Evolutionary conservation across 2,888 invertebrate genomes (phyloP), one percentile per base, ranked within the genome.

Genomic region (Mantis religiosa): DNA sequence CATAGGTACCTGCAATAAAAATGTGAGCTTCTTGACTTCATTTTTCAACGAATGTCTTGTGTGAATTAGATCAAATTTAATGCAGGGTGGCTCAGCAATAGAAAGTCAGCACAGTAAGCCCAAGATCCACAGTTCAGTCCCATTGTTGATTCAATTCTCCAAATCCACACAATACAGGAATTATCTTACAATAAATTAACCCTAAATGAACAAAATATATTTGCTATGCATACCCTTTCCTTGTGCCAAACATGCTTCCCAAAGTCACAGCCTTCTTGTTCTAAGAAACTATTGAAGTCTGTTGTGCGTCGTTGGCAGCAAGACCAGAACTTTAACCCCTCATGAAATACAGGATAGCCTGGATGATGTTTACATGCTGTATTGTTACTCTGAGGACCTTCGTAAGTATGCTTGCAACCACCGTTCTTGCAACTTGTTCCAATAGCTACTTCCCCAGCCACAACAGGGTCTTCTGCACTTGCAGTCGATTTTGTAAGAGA

Each of bases 271-370:
- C 99, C 99, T 87, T 95, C 96, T 94, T 99, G 99, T 88, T 96
- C 97, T 89, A 99, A 94, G 92, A 99, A 99, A 2, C 95, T 95
- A 89, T 97, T 95, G 92, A 99, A 99, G 92, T 99, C 99, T 0
- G 98, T 96, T 0, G 99, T 99, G 92, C 96, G 96, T 92, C 96
- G 97, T 91, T 97, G 96, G 92, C 99, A 99, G 92, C 99, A 99
- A 0, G 98, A 97, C 99, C 99, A 99, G 93, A 96, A 99, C 93
- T 99, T 99, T 92, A 99, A 94, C 0, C 99, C 99, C 94, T 99
- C 99, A 92, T 99, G 99, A 93, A 99, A 99, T 87, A 99, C 95
- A 0, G 99, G 98, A 82, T 95, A 95, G 0, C 99, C 99, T 0
- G 98, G 96, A 94, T 99, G 99, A 93, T 97, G 94, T 85, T 94